phyloP scores from a whole-genome alignment of 2,888 invertebrate species.

The Yponomeuta sedellus region DNA sequence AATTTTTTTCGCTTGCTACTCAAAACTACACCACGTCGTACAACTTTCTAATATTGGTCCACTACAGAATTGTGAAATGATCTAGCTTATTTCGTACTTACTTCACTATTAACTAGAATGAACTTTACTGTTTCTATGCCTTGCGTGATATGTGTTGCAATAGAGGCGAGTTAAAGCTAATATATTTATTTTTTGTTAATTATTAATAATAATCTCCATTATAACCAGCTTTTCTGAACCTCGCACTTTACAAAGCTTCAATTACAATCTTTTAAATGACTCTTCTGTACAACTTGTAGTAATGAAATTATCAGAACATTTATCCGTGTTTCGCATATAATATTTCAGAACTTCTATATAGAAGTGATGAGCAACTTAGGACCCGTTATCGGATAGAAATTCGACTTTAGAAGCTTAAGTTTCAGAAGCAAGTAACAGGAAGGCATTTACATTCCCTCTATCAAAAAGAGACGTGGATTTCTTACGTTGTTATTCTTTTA shows the following conservation, averaged over 20 bases:
- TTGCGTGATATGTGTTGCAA: slow-evolving; percentile 75
- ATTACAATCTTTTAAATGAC: neutral
- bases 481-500: no score
- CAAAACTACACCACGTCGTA: slow-evolving; percentile 37
- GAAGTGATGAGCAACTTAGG: no score
- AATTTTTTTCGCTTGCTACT: neutral
- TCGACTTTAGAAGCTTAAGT: no score
- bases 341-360: no score
- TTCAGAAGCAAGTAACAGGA: no score
- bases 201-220: slow-evolving; percentile 24
- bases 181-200: slow-evolving; percentile 31
- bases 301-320: neutral
- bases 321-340: no score
- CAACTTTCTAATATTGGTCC: slow-evolving; percentile 78
- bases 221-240: slow-evolving; percentile 35
- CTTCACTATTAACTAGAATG: slow-evolving; percentile 57
- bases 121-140: slow-evolving; percentile 68
- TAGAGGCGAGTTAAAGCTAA: slow-evolving; percentile 68
- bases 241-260: slow-evolving; percentile 17
- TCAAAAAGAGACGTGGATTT: no score
- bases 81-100: slow-evolving; percentile 61
- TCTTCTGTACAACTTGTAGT: neutral
- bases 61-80: slow-evolving; percentile 72
- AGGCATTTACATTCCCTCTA: no score
- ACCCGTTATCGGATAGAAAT: no score